Percentiles rank a stretch among this genome's conserved stretches.
Evolutionary conservation across 2,113 vertebrate genomes (phyloP).

Genomic region (Trachemys scripta): DNA sequence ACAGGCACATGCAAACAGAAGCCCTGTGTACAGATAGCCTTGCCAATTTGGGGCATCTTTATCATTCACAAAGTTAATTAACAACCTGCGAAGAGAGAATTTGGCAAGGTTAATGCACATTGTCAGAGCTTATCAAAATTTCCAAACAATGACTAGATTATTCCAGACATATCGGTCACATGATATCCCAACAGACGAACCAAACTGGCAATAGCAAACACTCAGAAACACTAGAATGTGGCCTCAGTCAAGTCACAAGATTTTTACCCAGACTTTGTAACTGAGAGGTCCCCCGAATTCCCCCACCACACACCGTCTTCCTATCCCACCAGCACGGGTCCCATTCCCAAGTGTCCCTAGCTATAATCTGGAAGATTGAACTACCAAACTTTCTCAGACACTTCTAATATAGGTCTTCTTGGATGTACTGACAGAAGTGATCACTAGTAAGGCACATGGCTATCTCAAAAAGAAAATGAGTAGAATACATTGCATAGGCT

Average conservation of each 20-base stretch:
- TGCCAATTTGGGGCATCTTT: constrained; percentile 89
- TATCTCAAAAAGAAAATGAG: neutral
- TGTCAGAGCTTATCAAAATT: neutral
- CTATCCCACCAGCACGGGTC: neutral
- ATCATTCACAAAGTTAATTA: constrained; percentile 90
- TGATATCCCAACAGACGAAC: neutral
- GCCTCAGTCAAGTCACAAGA: neutral
- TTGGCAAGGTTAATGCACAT: neutral
- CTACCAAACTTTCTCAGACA: neutral
- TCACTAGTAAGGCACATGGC: neutral
- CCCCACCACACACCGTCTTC: neutral
- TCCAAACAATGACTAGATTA: neutral
- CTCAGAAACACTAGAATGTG: neutral
- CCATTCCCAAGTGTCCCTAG: neutral
- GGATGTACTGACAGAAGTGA: neutral
- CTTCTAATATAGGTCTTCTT: neutral
- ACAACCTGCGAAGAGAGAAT: constrained; percentile 79
- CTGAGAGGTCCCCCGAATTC: neutral
- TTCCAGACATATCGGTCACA: neutral
- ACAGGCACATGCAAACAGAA: constrained; percentile 90
- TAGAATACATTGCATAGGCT: fast-evolving
- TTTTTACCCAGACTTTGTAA: neutral
- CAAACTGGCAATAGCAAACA: neutral
- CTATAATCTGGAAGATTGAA: neutral
- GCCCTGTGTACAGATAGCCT: constrained; percentile 90